Evolutionary conservation across 2,888 invertebrate genomes (phyloP).

Genomic region (Hypomecis punctinalis): DNA sequence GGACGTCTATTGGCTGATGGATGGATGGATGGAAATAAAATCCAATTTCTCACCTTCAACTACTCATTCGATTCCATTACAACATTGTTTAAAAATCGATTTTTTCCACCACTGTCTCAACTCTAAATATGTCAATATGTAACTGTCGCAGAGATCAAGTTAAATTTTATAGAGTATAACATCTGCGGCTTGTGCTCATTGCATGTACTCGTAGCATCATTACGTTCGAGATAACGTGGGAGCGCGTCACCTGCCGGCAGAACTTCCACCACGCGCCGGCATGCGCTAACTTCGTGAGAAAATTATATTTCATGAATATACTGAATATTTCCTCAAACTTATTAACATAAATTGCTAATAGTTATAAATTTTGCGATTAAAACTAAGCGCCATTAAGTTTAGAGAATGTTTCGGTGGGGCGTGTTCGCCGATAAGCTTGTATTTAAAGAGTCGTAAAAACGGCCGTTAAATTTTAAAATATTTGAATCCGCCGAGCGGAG

Average conservation of each 20-base stretch:
- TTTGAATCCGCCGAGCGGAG: slow-evolving; percentile 8
- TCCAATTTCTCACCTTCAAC: too few species aligned
- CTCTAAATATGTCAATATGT: too few species aligned
- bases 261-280: slow-evolving; percentile 35
- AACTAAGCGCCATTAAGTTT: slow-evolving; percentile 22
- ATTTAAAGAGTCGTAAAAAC: slow-evolving; percentile 20
- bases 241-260: slow-evolving; percentile 78
- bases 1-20: too few species aligned
- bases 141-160: too few species aligned
- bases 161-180: too few species aligned
- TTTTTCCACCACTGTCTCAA: too few species aligned
- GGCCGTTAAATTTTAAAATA: slow-evolving; percentile 24
- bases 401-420: slow-evolving; percentile 10
- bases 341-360: slow-evolving; percentile 39
- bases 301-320: slow-evolving; percentile 55
- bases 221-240: slow-evolving; percentile 54
- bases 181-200: too few species aligned
- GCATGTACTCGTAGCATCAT: too few species aligned
- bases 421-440: not conserved
- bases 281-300: slow-evolving; percentile 42
- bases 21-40: too few species aligned
- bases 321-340: slow-evolving; percentile 55
- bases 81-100: too few species aligned
- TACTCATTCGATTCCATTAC: too few species aligned
- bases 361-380: slow-evolving; percentile 36